Conservation (phyloP, 2,888 invertebrate species). For the Syritta pipiens region DNA sequence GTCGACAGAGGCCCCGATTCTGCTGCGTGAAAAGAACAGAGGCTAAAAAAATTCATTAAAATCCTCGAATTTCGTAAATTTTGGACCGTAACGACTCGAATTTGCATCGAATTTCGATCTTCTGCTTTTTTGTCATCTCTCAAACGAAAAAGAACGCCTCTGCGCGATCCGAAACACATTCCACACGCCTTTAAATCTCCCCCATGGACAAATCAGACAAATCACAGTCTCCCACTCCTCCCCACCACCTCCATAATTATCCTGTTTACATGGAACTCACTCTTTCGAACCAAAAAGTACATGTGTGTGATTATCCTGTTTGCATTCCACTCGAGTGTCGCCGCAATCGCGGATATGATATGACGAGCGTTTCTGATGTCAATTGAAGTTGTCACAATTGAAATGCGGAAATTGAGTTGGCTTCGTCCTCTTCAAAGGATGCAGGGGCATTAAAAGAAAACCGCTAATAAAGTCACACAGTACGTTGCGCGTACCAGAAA, state of each 20-base stretch:
- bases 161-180: too few species aligned
- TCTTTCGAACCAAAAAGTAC: neutral
- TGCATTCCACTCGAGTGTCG: neutral
- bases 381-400: conserved; percentile 8
- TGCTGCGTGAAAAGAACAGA: too few species aligned
- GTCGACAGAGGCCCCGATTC: too few species aligned
- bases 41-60: too few species aligned
- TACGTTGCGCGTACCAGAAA: too few species aligned
- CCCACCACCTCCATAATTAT: conserved; percentile 5
- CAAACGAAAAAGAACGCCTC: too few species aligned
- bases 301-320: neutral
- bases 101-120: too few species aligned
- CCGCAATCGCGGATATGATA: neutral
- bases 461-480: conserved; percentile 37
- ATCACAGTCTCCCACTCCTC: neutral
- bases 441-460: neutral
- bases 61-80: too few species aligned
- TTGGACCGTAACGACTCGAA: too few species aligned
- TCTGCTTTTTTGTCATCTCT: too few species aligned
- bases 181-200: too few species aligned
- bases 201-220: too few species aligned
- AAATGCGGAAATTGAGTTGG: conserved; percentile 34
- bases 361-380: conserved; percentile 24
- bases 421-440: neutral
- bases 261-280: conserved; percentile 32